Conservation (phyloP, 2,113 vertebrate species). For the Chlorocebus sabaeus region DNA sequence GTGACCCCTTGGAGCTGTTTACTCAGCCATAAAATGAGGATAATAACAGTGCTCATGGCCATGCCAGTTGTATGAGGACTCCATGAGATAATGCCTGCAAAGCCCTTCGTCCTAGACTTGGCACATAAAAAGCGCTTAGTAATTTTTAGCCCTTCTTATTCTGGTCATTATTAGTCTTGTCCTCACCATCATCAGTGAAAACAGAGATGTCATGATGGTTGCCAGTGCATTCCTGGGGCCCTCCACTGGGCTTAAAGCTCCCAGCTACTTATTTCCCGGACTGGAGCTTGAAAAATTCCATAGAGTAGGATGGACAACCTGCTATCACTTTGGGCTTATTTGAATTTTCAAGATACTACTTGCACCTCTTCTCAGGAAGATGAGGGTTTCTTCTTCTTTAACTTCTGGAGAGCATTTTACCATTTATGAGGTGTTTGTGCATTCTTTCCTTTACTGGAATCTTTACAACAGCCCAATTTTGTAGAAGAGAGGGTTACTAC, state of each 20-base stretch:
- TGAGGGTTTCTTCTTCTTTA: not conserved
- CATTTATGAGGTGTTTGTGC: not conserved
- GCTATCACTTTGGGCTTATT: not conserved
- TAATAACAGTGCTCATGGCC: not conserved
- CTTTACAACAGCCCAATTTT: not conserved
- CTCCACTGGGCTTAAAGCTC: not conserved
- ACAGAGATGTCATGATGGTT: not conserved
- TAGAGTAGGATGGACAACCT: not conserved
- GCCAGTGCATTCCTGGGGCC: not conserved
- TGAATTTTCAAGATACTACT: not conserved
- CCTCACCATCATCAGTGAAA: not conserved
- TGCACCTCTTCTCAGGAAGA: not conserved
- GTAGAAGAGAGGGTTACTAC: not conserved
- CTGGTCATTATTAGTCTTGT: not conserved
- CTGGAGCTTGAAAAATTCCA: not conserved
- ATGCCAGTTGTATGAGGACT: rapidly evolving
- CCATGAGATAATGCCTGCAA: not conserved
- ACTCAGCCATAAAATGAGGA: not conserved
- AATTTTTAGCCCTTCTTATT: not conserved
- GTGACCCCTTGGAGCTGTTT: not conserved
- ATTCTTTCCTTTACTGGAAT: not conserved
- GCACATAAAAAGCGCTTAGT: not conserved
- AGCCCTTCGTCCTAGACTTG: not conserved
- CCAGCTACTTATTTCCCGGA: not conserved
- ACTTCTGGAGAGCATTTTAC: not conserved